These are phyloP conservation scores for Coranthus polyacanthus DNA, from an alignment of 2,797 vertebrate genomes.

Conservation along the genomic window DNA sequence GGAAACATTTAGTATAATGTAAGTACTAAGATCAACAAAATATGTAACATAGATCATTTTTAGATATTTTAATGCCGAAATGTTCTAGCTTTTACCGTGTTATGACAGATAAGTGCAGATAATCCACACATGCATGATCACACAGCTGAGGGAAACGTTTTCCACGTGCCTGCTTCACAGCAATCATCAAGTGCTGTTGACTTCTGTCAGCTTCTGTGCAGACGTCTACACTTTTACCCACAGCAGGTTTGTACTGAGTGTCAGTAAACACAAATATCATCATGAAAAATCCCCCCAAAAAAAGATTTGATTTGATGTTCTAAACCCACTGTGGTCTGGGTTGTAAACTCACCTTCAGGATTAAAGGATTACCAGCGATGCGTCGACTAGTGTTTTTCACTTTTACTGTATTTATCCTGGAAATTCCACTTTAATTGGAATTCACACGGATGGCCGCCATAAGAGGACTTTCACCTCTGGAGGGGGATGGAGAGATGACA, in stretches of 20 bases:
- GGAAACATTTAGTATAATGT: no score
- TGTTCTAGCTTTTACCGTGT: no score
- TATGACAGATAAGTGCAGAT: no score
- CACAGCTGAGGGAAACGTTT: conserved; percentile 32
- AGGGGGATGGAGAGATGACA: conserved; percentile 33
- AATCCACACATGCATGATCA: conserved; percentile 2
- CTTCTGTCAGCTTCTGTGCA: no score
- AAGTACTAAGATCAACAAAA: not conserved
- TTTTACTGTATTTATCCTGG: conserved; percentile 21
- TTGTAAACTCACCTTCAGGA: conserved; percentile 38
- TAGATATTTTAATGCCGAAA: no score
- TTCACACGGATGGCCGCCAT: conserved; percentile 2
- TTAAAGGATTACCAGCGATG: conserved; percentile 43
- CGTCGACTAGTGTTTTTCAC: conserved; percentile 15
- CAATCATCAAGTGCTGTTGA: no score
- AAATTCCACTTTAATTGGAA: conserved; percentile 38
- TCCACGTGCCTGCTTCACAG: no score
- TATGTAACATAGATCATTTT: no score
- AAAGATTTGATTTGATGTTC: conserved; percentile 15
- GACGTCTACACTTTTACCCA: conserved; percentile 32
- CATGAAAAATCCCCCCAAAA: no score
- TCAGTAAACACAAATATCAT: conserved; percentile 46
- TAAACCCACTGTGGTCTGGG: conserved; percentile 22
- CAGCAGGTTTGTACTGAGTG: conserved; percentile 28
- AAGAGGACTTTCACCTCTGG: conserved; percentile 23